phyloP scores from a whole-genome alignment of 1,140 invertebrate species.

The Cryptotermes secundus region DNA sequence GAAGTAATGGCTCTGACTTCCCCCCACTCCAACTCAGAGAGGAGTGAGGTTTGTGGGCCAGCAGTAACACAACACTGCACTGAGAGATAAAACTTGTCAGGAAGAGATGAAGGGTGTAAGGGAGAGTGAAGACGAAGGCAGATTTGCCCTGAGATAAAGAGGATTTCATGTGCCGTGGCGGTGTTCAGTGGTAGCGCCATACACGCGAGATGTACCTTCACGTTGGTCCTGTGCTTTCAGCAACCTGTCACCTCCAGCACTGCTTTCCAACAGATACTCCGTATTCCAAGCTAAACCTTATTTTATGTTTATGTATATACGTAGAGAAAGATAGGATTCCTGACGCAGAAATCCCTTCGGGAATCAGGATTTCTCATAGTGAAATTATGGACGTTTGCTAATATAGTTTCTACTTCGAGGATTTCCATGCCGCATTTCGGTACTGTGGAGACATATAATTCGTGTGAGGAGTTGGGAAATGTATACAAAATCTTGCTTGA shows the following conservation, averaged over 20 bases:
- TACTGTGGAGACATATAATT: too few species aligned
- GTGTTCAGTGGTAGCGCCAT: background rate
- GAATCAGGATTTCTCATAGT: background rate
- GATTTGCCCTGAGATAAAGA: background rate
- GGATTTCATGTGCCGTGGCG: background rate
- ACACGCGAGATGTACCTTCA: too few species aligned
- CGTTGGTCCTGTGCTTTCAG: background rate
- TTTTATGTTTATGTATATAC: background rate
- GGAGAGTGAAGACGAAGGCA: background rate
- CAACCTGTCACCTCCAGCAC: background rate
- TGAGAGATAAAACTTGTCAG: conserved; percentile 10
- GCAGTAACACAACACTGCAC: conserved; percentile 3
- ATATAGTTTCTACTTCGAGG: background rate
- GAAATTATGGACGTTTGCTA: background rate
- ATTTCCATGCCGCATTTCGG: too few species aligned
- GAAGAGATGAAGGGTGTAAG: background rate
- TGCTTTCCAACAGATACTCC: background rate
- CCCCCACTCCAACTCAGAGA: background rate
- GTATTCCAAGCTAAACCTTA: background rate
- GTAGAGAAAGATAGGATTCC: background rate
- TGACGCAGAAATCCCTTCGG: background rate
- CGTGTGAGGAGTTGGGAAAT: too few species aligned
- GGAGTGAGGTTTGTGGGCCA: background rate
- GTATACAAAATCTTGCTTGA: too few species aligned
- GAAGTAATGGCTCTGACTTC: background rate